A percentile compares a stretch with the other conserved stretches of the same genome.
Conservation (phyloP, 2,113 vertebrate genomes). For the Plecotus auritus region DNA sequence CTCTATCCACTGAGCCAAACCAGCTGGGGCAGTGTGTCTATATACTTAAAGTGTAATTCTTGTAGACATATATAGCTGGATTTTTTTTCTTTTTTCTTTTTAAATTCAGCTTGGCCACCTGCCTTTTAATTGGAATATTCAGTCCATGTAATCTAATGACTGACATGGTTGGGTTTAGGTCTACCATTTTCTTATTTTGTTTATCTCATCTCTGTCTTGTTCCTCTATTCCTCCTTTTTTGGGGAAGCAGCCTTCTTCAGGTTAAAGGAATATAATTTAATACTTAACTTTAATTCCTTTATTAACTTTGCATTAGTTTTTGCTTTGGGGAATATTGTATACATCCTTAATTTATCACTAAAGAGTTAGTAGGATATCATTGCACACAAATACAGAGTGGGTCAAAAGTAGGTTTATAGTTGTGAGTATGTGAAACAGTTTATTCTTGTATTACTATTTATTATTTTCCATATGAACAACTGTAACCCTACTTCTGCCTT, state of each 20-base stretch:
- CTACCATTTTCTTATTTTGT: background rate
- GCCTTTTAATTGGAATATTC: background rate
- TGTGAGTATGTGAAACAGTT: background rate
- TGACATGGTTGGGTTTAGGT: background rate
- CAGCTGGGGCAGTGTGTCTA: too few species aligned
- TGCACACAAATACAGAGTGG: background rate
- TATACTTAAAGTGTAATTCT: background rate
- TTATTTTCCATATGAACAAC: background rate
- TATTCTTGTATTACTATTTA: background rate
- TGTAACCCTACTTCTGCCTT: background rate
- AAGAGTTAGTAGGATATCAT: background rate
- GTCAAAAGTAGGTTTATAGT: background rate
- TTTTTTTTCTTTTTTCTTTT: background rate
- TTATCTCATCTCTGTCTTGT: background rate
- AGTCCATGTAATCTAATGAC: background rate
- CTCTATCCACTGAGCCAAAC: too few species aligned
- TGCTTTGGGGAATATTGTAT: background rate
- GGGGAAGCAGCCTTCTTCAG: background rate
- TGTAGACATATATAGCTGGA: background rate
- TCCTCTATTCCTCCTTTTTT: background rate
- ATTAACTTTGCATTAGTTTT: background rate
- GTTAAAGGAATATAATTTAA: background rate
- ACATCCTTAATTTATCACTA: background rate
- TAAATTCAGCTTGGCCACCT: background rate
- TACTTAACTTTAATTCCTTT: constrained; percentile 4